Conservation (phyloP, 2,888 invertebrate species). For the Pterostichus niger region DNA sequence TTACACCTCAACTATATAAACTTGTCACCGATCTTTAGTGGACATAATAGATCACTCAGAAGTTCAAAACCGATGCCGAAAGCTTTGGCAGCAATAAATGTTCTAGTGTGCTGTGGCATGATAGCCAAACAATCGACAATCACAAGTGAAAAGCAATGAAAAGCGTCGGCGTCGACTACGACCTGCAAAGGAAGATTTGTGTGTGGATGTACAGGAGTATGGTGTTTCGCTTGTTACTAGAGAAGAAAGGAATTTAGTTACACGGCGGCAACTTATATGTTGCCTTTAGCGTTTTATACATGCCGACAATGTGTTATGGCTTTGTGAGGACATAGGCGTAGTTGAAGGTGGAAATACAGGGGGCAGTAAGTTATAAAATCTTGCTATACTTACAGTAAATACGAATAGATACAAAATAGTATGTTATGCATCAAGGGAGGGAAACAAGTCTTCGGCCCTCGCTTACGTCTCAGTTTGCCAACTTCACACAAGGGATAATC, state of each 20-base stretch:
- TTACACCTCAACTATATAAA: conserved; percentile 52
- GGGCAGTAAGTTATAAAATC: too few species aligned
- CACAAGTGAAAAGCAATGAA: conserved; percentile 41
- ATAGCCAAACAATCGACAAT: conserved; percentile 49
- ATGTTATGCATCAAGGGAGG: too few species aligned
- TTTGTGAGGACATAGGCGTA: background rate
- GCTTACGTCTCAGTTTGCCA: too few species aligned
- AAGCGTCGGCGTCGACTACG: conserved; percentile 8
- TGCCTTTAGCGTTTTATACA: conserved; percentile 58
- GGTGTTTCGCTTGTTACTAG: conserved; percentile 50
- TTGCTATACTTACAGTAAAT: too few species aligned
- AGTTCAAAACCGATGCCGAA: background rate
- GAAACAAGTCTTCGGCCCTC: too few species aligned
- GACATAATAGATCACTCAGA: conserved; percentile 24
- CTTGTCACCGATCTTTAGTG: conserved; percentile 34
- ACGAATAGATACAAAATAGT: too few species aligned
- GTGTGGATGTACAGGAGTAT: conserved; percentile 12
- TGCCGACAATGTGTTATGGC: conserved; percentile 46
- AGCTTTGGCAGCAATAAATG: conserved; percentile 40
- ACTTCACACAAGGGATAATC: too few species aligned
- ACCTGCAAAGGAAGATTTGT: conserved; percentile 52
- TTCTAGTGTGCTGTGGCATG: conserved; percentile 50
- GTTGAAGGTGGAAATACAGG: background rate
- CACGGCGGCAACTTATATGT: conserved; percentile 49
- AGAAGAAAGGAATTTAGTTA: conserved; percentile 50